Evolutionary conservation across 2,113 vertebrate genomes (phyloP), one percentile per base, ranked within the genome.

Genomic region (Antechinus stuartii): DNA sequence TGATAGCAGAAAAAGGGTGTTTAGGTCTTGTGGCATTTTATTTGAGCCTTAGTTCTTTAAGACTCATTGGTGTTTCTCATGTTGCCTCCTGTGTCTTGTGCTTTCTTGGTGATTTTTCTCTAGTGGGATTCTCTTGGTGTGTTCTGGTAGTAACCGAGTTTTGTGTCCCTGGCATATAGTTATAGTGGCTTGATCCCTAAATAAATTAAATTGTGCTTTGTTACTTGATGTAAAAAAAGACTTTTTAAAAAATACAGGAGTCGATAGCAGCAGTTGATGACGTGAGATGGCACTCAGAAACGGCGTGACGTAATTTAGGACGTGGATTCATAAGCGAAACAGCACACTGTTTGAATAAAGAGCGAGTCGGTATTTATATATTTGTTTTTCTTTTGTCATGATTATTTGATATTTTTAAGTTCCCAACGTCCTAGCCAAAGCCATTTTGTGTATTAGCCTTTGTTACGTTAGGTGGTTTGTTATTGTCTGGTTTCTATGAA

Each of bases 291-390:
- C 98, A 94, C 98, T 98, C 98, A 98, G 98, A 98, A 98, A 98
- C 94, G 96, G 96, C 97, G 94, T 96, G 98, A 94, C 96, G 84
- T 98, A 97, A 98, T 98, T 98, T 98, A 98, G 98, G 98, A 98
- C 94, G 97, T 98, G 98, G 98, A 98, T 97, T 98, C 97, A 55
- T 98, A 98, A 99, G 98, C 97, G 96, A 98, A 98, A 98, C 98
- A 97, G 98, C 98, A 98, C 98, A 98, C 98, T 98, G 98, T 98
- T 98, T 98, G 98, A 97, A 98, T 98, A 98, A 98, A 98, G 98
- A 98, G 98, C 98, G 97, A 98, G 98, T 98, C 89, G 97, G 98
- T 99, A 98, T 98, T 99, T 98, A 98, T 84, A 84, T 98, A 98
- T 98, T 98, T 98, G 97, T 98, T 98, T 98, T 98, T 98, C 95